Evolutionary conservation across 2,113 vertebrate species (phyloP), one percentile per base, ranked within the genome.

Genomic region (Paramisgurnus dabryanus): DNA sequence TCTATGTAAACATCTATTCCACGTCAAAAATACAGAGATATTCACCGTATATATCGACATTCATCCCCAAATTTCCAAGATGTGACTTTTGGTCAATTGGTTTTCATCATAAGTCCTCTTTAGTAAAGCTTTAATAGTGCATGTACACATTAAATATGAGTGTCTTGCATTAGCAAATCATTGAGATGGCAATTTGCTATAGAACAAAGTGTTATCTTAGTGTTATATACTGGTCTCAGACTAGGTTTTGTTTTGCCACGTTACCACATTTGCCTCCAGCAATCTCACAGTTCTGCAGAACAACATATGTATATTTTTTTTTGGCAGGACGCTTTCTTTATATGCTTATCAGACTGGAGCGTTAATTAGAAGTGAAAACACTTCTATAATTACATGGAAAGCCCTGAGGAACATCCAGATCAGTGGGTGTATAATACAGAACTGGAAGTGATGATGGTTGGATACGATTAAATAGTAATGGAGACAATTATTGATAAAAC

Each of bases 341-440:
- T 76, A 70, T 50, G 50, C 53, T 78, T 75, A 76, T 43, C 63
- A 61, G 8, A 39, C 17, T 40, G 53, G n/a, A 70, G 43, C 61
- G 43, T 75, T 83, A 81, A 79, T 80, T 83, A 80, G 43, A 73
- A 17, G 50, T 61, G 67, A 10, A 71, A 72, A 73, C 12, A 43
- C 67, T 67, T 80, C 68, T 80, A 77, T 79, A 81, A 83, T 81
- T 83, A 71, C n/a, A 80, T 6, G 4, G 64, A 17, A 69, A 13
- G 53, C 75, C 64, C 49, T 80, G 43, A 39, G 53, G 65, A 40
- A 13, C 61, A 76, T n/a, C 39, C 34, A 57, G 65, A 70, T 5
- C 17, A 18, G 57, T 45, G 13, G 9, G 4, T 67, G 39, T 17
- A 18, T 9, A 34, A 61, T 27, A 9, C 60, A 67, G 45, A 80